These are phyloP conservation scores for Calliphora vicina DNA, from an alignment of 1,140 invertebrate genomes.

Conservation along the genomic window DNA sequence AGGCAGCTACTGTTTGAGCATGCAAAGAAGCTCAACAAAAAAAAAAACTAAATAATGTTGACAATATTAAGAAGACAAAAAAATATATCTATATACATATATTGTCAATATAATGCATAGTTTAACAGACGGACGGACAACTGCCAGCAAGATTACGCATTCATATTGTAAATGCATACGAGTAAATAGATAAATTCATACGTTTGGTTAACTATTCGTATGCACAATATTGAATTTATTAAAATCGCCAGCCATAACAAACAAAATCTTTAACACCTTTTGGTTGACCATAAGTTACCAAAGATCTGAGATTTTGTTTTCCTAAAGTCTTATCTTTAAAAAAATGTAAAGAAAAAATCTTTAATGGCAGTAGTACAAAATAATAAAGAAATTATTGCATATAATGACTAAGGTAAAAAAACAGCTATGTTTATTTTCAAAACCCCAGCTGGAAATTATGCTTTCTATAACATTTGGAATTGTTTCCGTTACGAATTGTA, in stretches of 20 bases:
- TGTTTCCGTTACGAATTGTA: too few species aligned
- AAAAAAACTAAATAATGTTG: conserved; percentile 39
- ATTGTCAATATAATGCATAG: conserved; percentile 59
- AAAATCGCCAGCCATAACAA: conserved; percentile 14
- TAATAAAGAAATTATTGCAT: not conserved
- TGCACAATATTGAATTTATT: conserved; percentile 44
- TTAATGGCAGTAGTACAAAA: not conserved
- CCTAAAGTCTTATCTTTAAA: not conserved
- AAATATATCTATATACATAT: too few species aligned
- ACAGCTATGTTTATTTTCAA: not conserved
- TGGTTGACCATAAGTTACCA: conserved; percentile 4
- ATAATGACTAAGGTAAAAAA: not conserved
- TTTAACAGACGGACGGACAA: conserved; percentile 47
- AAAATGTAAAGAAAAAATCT: not conserved
- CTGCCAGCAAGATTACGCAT: not conserved
- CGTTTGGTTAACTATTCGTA: conserved; percentile 41
- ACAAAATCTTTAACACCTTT: conserved; percentile 16
- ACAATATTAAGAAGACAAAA: conserved; percentile 54
- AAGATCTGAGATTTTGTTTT: not conserved
- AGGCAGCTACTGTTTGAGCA: conserved; percentile 45
- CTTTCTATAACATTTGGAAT: too few species aligned
- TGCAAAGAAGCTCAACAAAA: conserved; percentile 42
- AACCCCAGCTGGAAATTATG: not conserved
- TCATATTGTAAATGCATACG: not conserved
- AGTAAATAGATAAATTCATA: not conserved